A percentile compares a stretch with the other conserved stretches of the same genome.
These are phyloP conservation scores for Enteromius afrohamiltoni DNA, from an alignment of 2,797 vertebrate species.

Conservation along the genomic window DNA sequence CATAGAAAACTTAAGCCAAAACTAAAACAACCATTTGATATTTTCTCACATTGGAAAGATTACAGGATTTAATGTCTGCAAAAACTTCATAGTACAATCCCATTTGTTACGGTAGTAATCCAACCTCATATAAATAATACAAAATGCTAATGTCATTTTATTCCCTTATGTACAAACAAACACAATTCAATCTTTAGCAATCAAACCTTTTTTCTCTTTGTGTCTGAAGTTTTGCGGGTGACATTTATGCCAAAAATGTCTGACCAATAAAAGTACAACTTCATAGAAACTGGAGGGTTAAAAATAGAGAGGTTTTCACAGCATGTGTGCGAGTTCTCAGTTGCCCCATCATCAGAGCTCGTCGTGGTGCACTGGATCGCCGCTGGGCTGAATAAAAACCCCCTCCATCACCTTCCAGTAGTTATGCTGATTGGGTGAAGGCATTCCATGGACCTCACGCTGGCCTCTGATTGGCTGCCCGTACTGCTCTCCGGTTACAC, in stretches of 20 bases:
- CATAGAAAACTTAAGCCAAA: slow-evolving; percentile 12
- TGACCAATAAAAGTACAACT: slow-evolving; percentile 16
- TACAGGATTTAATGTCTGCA: not conserved
- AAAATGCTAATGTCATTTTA: slow-evolving; percentile 1
- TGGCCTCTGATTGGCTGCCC: slow-evolving; percentile 94
- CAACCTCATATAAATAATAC: slow-evolving; percentile 40
- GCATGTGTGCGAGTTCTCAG: slow-evolving; percentile 27
- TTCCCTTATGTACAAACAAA: slow-evolving; percentile 8
- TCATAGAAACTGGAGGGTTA: slow-evolving; percentile 18
- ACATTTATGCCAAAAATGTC: not conserved
- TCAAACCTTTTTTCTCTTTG: not conserved
- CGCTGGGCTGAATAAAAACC: slow-evolving; percentile 90
- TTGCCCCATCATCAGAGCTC: slow-evolving; percentile 82
- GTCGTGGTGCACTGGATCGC: slow-evolving; percentile 79
- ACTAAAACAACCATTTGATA: not conserved
- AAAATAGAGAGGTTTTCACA: slow-evolving; percentile 9
- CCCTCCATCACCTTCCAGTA: slow-evolving; percentile 96
- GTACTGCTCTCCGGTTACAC: slow-evolving; percentile 93
- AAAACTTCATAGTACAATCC: not conserved
- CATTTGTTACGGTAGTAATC: slow-evolving; percentile 5
- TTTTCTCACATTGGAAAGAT: not conserved
- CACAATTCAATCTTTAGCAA: slow-evolving; percentile 4
- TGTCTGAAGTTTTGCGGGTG: not conserved
- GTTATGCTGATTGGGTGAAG: slow-evolving; percentile 83
- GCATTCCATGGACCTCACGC: slow-evolving; percentile 91